A percentile compares a stretch with the other conserved stretches of the same genome.
Conservation (phyloP, 2,888 invertebrate species). For the Tenthredo livida region DNA sequence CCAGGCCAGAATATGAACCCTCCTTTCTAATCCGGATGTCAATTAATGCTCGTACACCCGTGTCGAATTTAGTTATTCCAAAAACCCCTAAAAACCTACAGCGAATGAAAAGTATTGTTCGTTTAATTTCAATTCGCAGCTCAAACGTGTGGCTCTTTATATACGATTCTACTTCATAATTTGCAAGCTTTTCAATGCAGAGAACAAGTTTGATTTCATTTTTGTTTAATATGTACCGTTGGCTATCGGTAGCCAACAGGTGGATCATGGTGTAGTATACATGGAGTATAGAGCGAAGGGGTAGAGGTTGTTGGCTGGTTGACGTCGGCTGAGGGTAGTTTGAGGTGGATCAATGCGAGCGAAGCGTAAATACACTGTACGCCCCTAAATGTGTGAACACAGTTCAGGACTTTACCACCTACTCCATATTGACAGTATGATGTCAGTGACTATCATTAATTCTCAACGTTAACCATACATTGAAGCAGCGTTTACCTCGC, state of each 20-base stretch:
- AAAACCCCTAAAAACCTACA: neutral
- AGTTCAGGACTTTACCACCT: constrained; percentile 38
- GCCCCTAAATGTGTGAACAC: constrained; percentile 53
- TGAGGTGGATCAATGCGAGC: constrained; percentile 53
- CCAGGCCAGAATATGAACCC: neutral
- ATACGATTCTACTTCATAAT: neutral
- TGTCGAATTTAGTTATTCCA: neutral
- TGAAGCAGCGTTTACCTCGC: neutral
- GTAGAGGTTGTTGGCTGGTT: constrained; percentile 53
- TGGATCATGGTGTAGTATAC: constrained; percentile 38
- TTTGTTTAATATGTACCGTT: constrained; percentile 22
- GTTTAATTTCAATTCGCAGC: neutral
- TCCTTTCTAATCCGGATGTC: neutral
- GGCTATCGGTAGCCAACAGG: constrained; percentile 46
- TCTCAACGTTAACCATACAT: constrained; percentile 20
- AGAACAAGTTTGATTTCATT: constrained; percentile 10
- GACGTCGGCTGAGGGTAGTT: constrained; percentile 49
- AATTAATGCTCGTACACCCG: neutral
- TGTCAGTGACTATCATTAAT: constrained; percentile 53
- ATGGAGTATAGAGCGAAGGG: constrained; percentile 49
- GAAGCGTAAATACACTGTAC: constrained; percentile 57
- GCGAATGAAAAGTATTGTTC: neutral
- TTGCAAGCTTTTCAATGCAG: neutral
- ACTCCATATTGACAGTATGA: constrained; percentile 49
- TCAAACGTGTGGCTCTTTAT: neutral